phyloP scores from a whole-genome alignment of 2,888 invertebrate species.

The Ichneumon xanthorius region DNA sequence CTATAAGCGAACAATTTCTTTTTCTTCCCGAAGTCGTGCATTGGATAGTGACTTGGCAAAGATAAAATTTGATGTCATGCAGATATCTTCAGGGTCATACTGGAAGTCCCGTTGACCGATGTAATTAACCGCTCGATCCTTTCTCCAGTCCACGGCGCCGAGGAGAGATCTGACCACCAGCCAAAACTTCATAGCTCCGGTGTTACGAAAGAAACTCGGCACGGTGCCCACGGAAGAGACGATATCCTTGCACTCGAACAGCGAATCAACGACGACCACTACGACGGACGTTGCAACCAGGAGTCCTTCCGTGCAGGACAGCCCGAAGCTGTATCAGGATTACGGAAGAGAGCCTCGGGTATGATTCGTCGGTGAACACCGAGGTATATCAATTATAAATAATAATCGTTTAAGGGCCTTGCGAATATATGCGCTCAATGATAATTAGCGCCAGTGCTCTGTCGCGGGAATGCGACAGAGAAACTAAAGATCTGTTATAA shows the following conservation, averaged over 20 bases:
- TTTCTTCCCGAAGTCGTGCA: no score
- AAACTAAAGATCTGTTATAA: constrained; percentile 55
- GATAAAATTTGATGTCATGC: neutral
- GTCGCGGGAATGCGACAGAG: neutral
- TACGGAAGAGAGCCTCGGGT: constrained; percentile 78
- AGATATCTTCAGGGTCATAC: neutral
- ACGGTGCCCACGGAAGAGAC: constrained; percentile 76
- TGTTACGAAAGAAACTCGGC: constrained; percentile 78
- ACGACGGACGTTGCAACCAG: constrained; percentile 71
- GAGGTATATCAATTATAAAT: constrained; percentile 1
- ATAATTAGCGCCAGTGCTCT: neutral
- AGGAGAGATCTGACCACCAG: constrained; percentile 81
- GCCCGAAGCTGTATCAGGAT: constrained; percentile 82
- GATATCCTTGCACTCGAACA: constrained; percentile 74
- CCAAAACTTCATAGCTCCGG: constrained; percentile 82
- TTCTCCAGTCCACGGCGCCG: constrained; percentile 75
- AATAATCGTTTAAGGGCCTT: neutral
- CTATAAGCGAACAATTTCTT: no score
- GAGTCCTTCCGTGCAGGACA: constrained; percentile 78
- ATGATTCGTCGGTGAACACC: constrained; percentile 61
- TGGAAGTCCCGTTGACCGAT: neutral
- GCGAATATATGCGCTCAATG: neutral
- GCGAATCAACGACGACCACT: constrained; percentile 71
- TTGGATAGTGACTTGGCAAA: neutral
- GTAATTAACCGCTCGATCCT: neutral